phyloP scores from a whole-genome alignment of 1,140 invertebrate genomes.

The Trichonephila inaurata region DNA sequence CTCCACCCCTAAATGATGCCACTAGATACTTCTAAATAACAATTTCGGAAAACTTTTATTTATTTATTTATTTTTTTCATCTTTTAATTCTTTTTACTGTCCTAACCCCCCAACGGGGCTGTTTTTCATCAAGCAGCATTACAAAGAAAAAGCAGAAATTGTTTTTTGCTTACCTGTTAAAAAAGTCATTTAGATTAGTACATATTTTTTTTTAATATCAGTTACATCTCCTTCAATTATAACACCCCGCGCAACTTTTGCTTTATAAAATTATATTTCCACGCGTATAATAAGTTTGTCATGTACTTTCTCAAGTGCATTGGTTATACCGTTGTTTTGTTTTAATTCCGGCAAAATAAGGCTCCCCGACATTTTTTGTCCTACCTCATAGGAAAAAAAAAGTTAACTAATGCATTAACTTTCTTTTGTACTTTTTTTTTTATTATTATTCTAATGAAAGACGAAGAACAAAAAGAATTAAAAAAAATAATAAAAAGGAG shows the following conservation, averaged over 20 bases:
- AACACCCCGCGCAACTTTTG: background rate
- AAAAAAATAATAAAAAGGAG: background rate
- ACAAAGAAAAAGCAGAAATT: background rate
- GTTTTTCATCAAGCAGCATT: background rate
- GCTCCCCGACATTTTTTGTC: background rate
- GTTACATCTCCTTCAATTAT: conserved; percentile 36
- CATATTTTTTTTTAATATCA: conserved; percentile 19
- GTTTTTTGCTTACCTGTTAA: conserved; percentile 10
- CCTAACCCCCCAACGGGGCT: background rate
- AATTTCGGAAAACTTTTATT: too few species aligned
- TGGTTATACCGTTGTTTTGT: background rate
- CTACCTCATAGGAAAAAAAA: background rate
- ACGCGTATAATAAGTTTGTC: conserved; percentile 19
- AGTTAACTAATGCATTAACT: conserved; percentile 62
- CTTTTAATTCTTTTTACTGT: too few species aligned
- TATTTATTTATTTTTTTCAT: too few species aligned
- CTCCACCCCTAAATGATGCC: too few species aligned
- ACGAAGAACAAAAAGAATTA: background rate
- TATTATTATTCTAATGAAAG: background rate
- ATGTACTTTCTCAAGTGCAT: conserved; percentile 11
- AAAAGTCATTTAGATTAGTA: conserved; percentile 26
- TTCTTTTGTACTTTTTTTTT: conserved; percentile 46
- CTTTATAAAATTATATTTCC: conserved; percentile 32
- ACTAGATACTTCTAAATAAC: too few species aligned
- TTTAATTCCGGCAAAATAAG: background rate